Base-by-base conservation (phyloP, 2,113 vertebrate species). In the Nipponia nippon region DNA sequence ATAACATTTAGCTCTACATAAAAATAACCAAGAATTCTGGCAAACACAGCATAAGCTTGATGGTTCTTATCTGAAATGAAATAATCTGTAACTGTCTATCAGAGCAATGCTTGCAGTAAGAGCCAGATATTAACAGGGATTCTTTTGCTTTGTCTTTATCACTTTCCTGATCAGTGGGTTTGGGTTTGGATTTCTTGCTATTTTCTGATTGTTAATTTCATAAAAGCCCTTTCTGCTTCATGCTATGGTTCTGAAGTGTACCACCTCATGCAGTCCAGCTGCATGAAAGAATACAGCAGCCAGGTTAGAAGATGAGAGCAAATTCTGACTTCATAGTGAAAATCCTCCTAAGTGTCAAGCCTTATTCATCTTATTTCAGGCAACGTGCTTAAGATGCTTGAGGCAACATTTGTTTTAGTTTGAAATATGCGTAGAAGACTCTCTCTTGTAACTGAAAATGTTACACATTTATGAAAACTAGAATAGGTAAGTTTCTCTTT, bases 381-480 rank as follows among this genome's bases (percentile, higher is more conserved):
- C 9, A 61, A 78, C 5, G 50, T 81, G 17, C 3, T 3, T 75
- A 18, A 66, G n/a, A 42, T 40, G 7, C 27, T 70, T 29, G 21
- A 69, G 34, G 18, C 19, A 53, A 65, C 4, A 16, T 47, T 13
- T 25, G 3, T 52, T 40, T 72, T 67, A n/a, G 56, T 80, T 81
- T 66, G 14, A 66, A 78, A 42, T 70, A 14, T 11, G 4, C 0
- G 0, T 63, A 30, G 22, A 59, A 73, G 6, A 38, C 42, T 73
- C 3, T 55, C 5, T 67, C 12, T 62, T 77, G 13, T 56, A 66
- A 62, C 25, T 77, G 14, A 53, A 73, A 58, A 53, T n/a, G 6
- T 49, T 87, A 12, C 10, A 4, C 3, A 2, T 55, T 13, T 76
- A 26, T 42, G 27, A 73, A 59, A 56, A 53, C 3, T 42, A 10